Conservation (phyloP, 2,888 invertebrate species). For the Hypsopygia costalis region DNA sequence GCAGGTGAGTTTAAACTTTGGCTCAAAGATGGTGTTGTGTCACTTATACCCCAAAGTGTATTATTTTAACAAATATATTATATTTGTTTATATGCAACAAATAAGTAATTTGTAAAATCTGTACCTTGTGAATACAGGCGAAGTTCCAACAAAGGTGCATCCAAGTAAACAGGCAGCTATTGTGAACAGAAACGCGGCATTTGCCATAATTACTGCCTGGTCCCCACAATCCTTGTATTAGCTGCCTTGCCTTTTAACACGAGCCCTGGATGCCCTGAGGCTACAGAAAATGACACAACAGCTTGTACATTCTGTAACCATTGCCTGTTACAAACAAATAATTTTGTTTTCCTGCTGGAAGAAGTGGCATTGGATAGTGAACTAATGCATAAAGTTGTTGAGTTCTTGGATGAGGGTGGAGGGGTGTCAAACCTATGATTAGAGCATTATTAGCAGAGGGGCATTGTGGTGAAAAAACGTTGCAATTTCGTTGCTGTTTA, state of each 20-base stretch:
- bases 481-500: slow-evolving; percentile 30
- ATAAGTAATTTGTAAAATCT: no score
- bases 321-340: not conserved
- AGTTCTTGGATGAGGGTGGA: slow-evolving; percentile 22
- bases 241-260: slow-evolving; percentile 48
- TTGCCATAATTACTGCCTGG: slow-evolving; percentile 66
- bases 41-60: no score
- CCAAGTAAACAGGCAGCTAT: slow-evolving; percentile 11
- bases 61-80: no score
- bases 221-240: slow-evolving; percentile 66
- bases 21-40: no score
- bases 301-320: not conserved
- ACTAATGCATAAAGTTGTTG: not conserved
- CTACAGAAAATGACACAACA: slow-evolving; percentile 14
- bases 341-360: not conserved
- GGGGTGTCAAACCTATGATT: slow-evolving; percentile 75
- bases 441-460: slow-evolving; percentile 63
- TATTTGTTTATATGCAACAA: no score
- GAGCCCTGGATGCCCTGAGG: slow-evolving; percentile 35
- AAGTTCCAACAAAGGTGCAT: slow-evolving; percentile 7
- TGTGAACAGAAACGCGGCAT: slow-evolving; percentile 28
- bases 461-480: slow-evolving; percentile 60
- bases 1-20: no score
- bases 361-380: slow-evolving; percentile 29
- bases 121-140: not conserved